These are phyloP conservation scores for Clarias macrocephalus DNA, from an alignment of 2,113 vertebrate species.

Conservation along the genomic window DNA sequence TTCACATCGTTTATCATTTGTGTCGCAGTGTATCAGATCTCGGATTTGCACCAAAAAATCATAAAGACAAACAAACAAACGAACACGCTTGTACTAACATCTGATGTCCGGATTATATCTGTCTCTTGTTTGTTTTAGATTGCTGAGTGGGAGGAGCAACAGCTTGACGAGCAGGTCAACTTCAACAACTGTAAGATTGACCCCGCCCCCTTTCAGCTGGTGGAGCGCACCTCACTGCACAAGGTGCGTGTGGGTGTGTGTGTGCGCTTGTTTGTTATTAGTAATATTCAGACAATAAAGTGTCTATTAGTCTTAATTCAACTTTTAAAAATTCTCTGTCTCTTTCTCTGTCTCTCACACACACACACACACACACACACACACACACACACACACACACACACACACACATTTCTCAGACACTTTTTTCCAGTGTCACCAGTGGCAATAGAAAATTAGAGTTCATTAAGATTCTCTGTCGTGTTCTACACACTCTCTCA, in stretches of 20 bases:
- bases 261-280: not conserved
- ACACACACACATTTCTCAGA: not conserved
- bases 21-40: not conserved
- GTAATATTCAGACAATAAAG: not conserved
- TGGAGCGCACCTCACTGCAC: conserved; percentile 50
- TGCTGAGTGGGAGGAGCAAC: conserved; percentile 51
- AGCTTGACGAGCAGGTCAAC: conserved; percentile 53
- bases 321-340: not conserved
- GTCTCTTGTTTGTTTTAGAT: conserved; percentile 30
- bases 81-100: not conserved
- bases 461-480: conserved; percentile 35
- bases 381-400: not conserved
- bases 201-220: conserved; percentile 52
- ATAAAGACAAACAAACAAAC: too few species aligned
- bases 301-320: not conserved
- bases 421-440: conserved; percentile 9
- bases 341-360: not conserved
- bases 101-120: not conserved
- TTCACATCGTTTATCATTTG: not conserved
- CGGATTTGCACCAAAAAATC: too few species aligned
- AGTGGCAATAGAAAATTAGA: conserved; percentile 19
- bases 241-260: conserved; percentile 28
- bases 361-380: not conserved
- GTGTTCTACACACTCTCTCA: conserved; percentile 22
- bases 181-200: conserved; percentile 52